A percentile compares a stretch with the other conserved stretches of the same genome.
phyloP scores from a whole-genome alignment of 2,113 vertebrate genomes.

The Phainopepla nitens region DNA sequence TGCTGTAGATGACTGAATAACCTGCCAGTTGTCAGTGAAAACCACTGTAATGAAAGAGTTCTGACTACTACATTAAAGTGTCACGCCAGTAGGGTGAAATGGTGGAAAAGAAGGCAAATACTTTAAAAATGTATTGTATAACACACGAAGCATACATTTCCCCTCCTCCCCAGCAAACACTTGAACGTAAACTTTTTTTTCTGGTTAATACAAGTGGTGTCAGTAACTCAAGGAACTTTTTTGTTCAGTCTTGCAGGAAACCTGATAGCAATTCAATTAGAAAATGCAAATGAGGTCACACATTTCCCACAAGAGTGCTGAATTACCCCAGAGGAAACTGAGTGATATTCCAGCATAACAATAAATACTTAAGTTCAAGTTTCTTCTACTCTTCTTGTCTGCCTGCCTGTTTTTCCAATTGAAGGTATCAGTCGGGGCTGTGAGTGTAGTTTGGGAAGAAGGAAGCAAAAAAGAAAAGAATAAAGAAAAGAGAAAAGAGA shows the following conservation, averaged over 20 bases:
- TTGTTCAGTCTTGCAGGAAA: slow-evolving; percentile 77
- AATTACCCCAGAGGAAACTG: slow-evolving; percentile 48
- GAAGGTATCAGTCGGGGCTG: neutral
- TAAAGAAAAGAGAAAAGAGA: neutral
- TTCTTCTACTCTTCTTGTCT: neutral
- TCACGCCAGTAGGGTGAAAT: neutral
- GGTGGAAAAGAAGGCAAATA: neutral
- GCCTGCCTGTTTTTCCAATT: neutral
- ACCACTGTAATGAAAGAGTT: neutral
- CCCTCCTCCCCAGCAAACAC: neutral
- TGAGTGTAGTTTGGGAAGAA: slow-evolving; percentile 20
- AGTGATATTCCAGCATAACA: slow-evolving; percentile 39
- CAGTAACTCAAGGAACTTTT: slow-evolving; percentile 23
- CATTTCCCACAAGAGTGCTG: slow-evolving; percentile 63
- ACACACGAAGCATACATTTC: neutral
- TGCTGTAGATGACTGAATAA: neutral
- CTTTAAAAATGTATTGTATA: neutral
- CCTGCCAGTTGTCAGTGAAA: neutral
- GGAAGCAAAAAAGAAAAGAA: neutral
- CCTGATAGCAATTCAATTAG: slow-evolving; percentile 82
- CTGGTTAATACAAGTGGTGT: neutral
- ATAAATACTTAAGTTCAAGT: slow-evolving; percentile 57
- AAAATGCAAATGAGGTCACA: slow-evolving; percentile 78
- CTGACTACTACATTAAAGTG: neutral
- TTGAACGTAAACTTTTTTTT: slow-evolving; percentile 5